A percentile compares a stretch with the other conserved stretches of the same genome.
Evolutionary conservation across 2,888 invertebrate species (phyloP).

Genomic region (Ichneumoninae sp.): DNA sequence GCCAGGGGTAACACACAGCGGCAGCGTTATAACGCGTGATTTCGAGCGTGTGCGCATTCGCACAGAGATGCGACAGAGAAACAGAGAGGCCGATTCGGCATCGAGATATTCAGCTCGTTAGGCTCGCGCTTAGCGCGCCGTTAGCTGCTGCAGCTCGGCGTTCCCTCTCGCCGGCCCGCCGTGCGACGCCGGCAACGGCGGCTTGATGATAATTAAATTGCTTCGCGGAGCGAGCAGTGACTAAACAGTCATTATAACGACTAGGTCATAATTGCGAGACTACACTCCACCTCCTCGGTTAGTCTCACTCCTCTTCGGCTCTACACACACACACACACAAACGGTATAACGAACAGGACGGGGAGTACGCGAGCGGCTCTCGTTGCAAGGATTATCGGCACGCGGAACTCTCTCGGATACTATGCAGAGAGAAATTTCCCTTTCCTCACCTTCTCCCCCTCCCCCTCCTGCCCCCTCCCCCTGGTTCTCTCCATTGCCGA

Average conservation of each 20-base stretch:
- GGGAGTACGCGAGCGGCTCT: conserved; percentile 19
- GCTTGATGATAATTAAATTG: conserved; percentile 81
- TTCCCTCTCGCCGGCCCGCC: conserved; percentile 26
- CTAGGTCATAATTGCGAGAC: conserved; percentile 80
- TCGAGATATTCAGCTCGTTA: conserved; percentile 72
- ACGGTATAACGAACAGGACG: conserved; percentile 71
- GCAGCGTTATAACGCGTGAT: conserved; percentile 44
- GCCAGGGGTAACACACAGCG: conserved; percentile 11
- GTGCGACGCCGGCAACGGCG: conserved; percentile 59
- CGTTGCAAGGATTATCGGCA: conserved; percentile 75
- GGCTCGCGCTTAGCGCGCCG: conserved; percentile 57
- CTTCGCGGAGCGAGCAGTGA: conserved; percentile 77
- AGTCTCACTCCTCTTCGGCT: conserved; percentile 11
- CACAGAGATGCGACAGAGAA: conserved; percentile 25
- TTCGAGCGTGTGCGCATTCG: conserved; percentile 49
- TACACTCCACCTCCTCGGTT: conserved; percentile 52
- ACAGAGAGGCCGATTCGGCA: conserved; percentile 64
- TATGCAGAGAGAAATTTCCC: conserved; percentile 23
- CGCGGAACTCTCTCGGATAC: conserved; percentile 37
- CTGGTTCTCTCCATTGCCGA: conserved; percentile 8
- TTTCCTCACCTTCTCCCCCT: background rate
- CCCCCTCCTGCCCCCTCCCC: background rate
- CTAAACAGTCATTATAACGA: conserved; percentile 82
- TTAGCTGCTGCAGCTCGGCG: conserved; percentile 25
- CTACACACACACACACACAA: background rate